phyloP scores from a whole-genome alignment of 2,113 vertebrate genomes.

The Sinosuthora webbiana region DNA sequence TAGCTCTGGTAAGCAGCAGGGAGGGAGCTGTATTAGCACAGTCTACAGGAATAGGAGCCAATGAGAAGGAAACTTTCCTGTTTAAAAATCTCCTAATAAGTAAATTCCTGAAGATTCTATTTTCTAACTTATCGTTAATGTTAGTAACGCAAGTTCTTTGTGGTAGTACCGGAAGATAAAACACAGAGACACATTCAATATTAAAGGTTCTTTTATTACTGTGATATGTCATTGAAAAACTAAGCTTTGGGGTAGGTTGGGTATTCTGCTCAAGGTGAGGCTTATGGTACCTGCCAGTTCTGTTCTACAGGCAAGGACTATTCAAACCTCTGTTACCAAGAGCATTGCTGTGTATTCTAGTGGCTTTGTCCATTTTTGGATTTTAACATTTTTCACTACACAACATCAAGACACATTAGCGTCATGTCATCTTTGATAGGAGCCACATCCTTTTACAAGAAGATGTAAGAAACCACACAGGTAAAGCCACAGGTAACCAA shows the following conservation, averaged over 20 bases:
- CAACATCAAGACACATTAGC: neutral
- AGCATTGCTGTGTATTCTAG: neutral
- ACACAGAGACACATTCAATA: neutral
- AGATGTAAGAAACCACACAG: neutral
- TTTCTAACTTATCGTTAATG: slow-evolving; percentile 11
- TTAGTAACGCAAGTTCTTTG: slow-evolving; percentile 17
- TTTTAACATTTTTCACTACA: neutral
- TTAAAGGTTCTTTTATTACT: neutral
- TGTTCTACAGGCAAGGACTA: neutral
- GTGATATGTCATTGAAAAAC: neutral
- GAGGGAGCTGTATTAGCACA: neutral
- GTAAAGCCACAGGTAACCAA: neutral
- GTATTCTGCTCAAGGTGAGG: neutral
- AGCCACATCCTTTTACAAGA: neutral
- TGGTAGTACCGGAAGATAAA: neutral
- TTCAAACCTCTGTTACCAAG: neutral
- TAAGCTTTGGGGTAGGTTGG: neutral
- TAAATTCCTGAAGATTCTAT: slow-evolving; percentile 1
- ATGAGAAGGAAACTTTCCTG: slow-evolving; percentile 27
- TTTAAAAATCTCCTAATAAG: slow-evolving; percentile 19
- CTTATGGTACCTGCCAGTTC: neutral
- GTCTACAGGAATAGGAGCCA: neutral
- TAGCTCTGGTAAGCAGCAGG: slow-evolving; percentile 6
- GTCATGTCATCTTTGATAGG: neutral
- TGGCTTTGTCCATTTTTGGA: neutral